Base-by-base conservation (phyloP, 2,113 vertebrate species). In the Mystacornis crossleyi region DNA sequence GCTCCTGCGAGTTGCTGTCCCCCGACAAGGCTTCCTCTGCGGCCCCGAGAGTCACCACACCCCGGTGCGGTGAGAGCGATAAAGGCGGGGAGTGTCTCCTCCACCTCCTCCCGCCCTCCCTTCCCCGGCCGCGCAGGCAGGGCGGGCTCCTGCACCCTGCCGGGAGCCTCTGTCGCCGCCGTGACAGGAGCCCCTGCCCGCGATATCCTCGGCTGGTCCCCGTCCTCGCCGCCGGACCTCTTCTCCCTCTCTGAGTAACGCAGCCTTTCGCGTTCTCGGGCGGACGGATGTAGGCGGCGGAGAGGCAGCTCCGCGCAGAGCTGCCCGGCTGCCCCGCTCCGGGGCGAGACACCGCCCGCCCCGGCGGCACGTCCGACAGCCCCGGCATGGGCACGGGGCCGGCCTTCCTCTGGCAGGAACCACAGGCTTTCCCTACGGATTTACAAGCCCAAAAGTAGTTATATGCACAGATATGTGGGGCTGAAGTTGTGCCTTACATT, bases 401-500 rank as follows among this genome's bases (percentile, higher is more conserved):
- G 31, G 10, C 3, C 9, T 6, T 6, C 8, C 2, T 42, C 8
- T 3, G 58, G 12, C 26, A 19, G 62, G 8, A 13, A 1, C 38
- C 71, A 3, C 17, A 9, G 53, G 26, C 62, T 1, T 38, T 18
- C 31, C 29, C 16, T 13, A 3, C 5, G 7, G 40, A 5, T 10
- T 23, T 28, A 31, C 34, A 48, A n/a, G 36, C 34, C 29, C 64
- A 2, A 5, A 61, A 80, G 34, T 25, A 28, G 47, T 28, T 25
- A 1, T 3, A 1, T 9, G 66, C 48, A 9, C 24, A 8, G n/a
- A 20, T 25, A 10, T 4, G 25, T 5, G 65, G 12, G 54, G 47
- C 25, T 47, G 10, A 10, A 38, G 36, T 28, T 33, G 34, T 33
- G 51, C 4, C 34, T 70, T 25, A 2, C 3, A 0, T 0, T 42